Evolutionary conservation across 2,888 invertebrate genomes (phyloP).

Genomic region (Gnatocerus cornutus): DNA sequence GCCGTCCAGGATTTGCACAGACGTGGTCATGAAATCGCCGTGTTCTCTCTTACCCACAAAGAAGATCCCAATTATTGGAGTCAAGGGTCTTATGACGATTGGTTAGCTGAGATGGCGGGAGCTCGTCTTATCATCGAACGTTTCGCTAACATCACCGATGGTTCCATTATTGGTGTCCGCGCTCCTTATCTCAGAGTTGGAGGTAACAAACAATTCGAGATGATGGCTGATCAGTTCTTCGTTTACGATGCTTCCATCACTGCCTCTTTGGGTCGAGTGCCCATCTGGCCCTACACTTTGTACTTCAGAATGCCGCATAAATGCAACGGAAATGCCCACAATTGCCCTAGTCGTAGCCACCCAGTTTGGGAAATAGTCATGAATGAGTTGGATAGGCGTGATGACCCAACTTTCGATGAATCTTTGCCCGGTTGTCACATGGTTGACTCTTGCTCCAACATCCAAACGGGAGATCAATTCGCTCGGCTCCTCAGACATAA

Average conservation of each 20-base stretch:
- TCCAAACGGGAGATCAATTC: slow-evolving; percentile 93
- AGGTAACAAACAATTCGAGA: slow-evolving; percentile 95
- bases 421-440: slow-evolving; percentile 95
- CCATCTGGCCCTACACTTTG: slow-evolving; percentile 97
- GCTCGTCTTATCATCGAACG: slow-evolving; percentile 89
- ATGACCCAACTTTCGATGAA: slow-evolving; percentile 95
- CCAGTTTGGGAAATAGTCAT: slow-evolving; percentile 98
- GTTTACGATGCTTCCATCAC: slow-evolving; percentile 96
- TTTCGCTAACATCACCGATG: slow-evolving; percentile 94
- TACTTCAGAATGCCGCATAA: slow-evolving; percentile 98
- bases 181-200: slow-evolving; percentile 93
- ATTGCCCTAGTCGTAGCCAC: slow-evolving; percentile 92
- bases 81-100: slow-evolving; percentile 90
- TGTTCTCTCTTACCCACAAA: slow-evolving; percentile 94
- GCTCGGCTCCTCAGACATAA: slow-evolving; percentile 92
- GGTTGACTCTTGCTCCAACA: slow-evolving; percentile 95
- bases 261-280: slow-evolving; percentile 89
- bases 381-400: slow-evolving; percentile 94
- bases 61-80: slow-evolving; percentile 94
- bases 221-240: slow-evolving; percentile 97
- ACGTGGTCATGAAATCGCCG: slow-evolving; percentile 92
- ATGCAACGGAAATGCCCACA: slow-evolving; percentile 94
- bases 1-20: slow-evolving; percentile 92
- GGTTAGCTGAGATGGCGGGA: slow-evolving; percentile 97
- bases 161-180: slow-evolving; percentile 90